Evolutionary conservation across 2,797 vertebrate genomes (phyloP).

Genomic region (Spinus pinus): DNA sequence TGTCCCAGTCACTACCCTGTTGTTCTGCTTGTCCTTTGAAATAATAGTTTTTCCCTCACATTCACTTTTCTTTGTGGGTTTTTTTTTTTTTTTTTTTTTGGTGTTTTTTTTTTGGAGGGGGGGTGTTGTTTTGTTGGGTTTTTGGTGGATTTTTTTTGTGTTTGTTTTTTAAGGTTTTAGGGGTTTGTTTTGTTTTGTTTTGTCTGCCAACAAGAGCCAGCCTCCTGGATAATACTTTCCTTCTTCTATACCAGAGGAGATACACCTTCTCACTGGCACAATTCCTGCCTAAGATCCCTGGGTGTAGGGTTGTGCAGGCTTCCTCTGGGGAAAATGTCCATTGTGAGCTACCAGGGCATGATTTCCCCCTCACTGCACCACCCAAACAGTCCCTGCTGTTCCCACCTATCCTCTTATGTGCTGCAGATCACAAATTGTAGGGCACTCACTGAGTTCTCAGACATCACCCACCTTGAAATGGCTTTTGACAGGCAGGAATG

Average conservation of each 20-base stretch:
- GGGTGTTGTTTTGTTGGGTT: background rate
- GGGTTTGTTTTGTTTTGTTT: background rate
- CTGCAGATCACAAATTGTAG: background rate
- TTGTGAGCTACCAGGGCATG: background rate
- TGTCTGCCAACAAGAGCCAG: background rate
- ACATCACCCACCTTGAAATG: background rate
- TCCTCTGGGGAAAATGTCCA: background rate
- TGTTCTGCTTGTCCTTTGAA: background rate
- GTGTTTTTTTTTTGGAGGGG: no score
- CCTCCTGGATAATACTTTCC: background rate
- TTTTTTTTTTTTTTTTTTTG: background rate
- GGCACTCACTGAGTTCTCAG: background rate
- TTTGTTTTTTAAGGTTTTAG: background rate
- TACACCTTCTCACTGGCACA: background rate
- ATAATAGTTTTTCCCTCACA: background rate
- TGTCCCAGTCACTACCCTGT: background rate
- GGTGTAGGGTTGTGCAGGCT: accelerated
- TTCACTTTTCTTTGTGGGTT: background rate
- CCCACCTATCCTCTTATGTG: background rate
- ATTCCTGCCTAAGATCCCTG: background rate
- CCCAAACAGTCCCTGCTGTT: background rate
- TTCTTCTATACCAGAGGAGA: background rate
- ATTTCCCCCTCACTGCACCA: background rate
- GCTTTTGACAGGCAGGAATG: background rate
- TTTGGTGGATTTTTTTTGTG: background rate